Percentiles rank a stretch among this genome's conserved stretches.
These are phyloP conservation scores for Nowickia ferox DNA, from an alignment of 2,888 invertebrate species.

Conservation along the genomic window DNA sequence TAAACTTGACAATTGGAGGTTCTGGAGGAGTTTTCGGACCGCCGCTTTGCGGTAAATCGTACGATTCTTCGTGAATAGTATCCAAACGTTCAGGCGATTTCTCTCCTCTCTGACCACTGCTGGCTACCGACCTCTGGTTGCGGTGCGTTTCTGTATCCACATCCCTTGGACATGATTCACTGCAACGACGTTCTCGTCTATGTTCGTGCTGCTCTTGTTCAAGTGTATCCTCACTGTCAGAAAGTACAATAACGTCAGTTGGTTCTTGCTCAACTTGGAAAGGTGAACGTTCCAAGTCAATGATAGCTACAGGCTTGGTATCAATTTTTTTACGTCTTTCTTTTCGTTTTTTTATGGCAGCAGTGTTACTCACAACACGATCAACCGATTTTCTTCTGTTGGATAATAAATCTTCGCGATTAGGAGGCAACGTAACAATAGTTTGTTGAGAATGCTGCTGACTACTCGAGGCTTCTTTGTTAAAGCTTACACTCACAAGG, in stretches of 20 bases:
- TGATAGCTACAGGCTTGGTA: slow-evolving; percentile 90
- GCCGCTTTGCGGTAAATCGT: slow-evolving; percentile 81
- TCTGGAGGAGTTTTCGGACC: slow-evolving; percentile 91
- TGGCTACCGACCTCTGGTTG: slow-evolving; percentile 71
- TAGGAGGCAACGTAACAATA: slow-evolving; percentile 81
- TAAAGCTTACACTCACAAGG: slow-evolving; percentile 95
- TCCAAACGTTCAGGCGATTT: slow-evolving; percentile 79
- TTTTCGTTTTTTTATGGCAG: slow-evolving; percentile 76
- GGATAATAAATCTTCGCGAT: slow-evolving; percentile 80
- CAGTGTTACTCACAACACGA: slow-evolving; percentile 70
- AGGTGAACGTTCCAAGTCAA: slow-evolving; percentile 93
- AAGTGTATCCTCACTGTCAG: slow-evolving; percentile 89
- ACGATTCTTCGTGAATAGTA: slow-evolving; percentile 81
- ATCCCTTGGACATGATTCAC: slow-evolving; percentile 72
- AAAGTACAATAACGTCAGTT: slow-evolving; percentile 91
- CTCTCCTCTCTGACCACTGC: slow-evolving; percentile 76
- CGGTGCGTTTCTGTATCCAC: slow-evolving; percentile 72
- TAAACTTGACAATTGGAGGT: slow-evolving; percentile 86
- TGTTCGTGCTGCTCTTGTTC: slow-evolving; percentile 75
- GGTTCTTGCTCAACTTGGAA: slow-evolving; percentile 93
- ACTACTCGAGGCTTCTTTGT: slow-evolving; percentile 84
- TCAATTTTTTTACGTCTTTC: slow-evolving; percentile 84
- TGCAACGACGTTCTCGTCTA: slow-evolving; percentile 74
- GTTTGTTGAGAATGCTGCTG: slow-evolving; percentile 81
- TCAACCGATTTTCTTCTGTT: slow-evolving; percentile 78